Evolutionary conservation across 1,140 invertebrate species (phyloP).

Genomic region (Rhagoletis pomonella): DNA sequence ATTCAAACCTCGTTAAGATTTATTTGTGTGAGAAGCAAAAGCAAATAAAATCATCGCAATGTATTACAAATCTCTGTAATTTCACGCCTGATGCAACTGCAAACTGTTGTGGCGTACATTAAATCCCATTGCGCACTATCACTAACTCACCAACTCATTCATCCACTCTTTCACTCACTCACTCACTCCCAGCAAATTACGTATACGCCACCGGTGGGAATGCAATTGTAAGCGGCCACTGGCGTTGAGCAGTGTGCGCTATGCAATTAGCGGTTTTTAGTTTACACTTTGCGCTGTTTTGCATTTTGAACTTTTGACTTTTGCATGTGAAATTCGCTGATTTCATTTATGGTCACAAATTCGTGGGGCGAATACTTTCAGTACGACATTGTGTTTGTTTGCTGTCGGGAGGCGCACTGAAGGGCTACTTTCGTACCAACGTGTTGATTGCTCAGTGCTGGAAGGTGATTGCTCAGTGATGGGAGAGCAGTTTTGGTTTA

Average conservation of each 20-base stretch:
- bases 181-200: constrained; percentile 11
- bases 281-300: neutral
- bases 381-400: neutral
- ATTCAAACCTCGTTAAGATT: too few species aligned
- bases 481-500: neutral
- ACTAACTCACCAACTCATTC: neutral
- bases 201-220: constrained; percentile 39
- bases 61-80: too few species aligned
- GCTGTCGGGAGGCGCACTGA: neutral
- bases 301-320: too few species aligned
- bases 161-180: neutral
- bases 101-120: neutral
- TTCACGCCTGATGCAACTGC: too few species aligned
- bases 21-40: too few species aligned
- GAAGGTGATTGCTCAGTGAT: too few species aligned
- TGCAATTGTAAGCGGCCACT: constrained; percentile 1
- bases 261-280: constrained; percentile 9
- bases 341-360: too few species aligned
- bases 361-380: neutral
- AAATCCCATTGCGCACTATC: neutral
- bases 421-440: too few species aligned
- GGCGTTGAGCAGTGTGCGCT: neutral
- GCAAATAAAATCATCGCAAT: too few species aligned
- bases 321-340: too few species aligned
- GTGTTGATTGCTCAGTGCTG: too few species aligned